These are phyloP conservation scores for Mormoops blainvillei DNA, from an alignment of 2,113 vertebrate genomes.

Conservation along the genomic window DNA sequence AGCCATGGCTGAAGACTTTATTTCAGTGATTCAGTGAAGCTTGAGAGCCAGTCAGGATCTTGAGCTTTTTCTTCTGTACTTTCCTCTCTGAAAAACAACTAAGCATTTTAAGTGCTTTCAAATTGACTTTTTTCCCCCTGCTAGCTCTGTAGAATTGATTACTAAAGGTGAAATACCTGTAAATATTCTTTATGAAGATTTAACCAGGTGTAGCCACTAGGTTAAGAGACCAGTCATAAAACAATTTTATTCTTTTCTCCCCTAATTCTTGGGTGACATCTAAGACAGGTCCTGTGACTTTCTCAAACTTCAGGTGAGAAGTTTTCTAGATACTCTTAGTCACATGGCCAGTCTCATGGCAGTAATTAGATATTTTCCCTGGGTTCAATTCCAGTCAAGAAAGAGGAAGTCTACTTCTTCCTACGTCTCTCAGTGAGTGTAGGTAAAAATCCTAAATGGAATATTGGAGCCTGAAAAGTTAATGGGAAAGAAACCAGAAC, in stretches of 20 bases:
- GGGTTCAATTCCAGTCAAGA: background rate
- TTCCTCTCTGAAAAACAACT: conserved; percentile 25
- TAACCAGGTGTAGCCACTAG: background rate
- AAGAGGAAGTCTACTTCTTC: background rate
- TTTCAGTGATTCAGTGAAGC: conserved; percentile 15
- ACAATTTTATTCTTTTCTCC: background rate
- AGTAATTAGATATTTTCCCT: background rate
- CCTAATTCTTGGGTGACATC: background rate
- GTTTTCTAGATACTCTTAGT: background rate
- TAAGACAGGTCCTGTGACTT: background rate
- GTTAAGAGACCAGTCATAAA: background rate
- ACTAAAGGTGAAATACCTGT: background rate
- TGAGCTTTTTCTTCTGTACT: background rate
- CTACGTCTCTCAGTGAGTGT: background rate
- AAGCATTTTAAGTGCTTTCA: background rate
- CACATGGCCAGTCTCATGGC: background rate
- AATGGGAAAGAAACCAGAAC: background rate
- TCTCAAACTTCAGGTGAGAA: background rate
- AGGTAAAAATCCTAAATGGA: background rate
- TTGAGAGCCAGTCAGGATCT: background rate
- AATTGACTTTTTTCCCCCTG: background rate
- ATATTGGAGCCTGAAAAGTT: background rate
- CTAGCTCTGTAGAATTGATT: background rate
- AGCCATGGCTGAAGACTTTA: background rate
- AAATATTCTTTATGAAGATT: background rate